Base-by-base conservation (phyloP, 2,888 invertebrate genomes). In the Drosophila bunnanda region DNA sequence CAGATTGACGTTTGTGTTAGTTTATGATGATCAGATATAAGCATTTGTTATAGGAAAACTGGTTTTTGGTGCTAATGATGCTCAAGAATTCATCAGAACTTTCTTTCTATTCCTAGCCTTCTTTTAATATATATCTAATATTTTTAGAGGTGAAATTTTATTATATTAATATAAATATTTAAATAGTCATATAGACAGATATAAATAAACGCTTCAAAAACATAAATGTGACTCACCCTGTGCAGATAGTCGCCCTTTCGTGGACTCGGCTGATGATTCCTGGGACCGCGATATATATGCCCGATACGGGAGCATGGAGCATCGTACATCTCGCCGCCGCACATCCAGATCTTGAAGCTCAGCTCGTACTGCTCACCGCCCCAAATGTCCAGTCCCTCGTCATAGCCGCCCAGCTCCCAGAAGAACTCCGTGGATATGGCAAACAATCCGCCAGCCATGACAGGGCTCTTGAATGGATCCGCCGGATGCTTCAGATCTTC, bases 341-440 rank as follows among this genome's bases (percentile, higher is more conserved):
- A 98, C 93, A 98, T 98, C 98, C 98, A 98, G 73, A 98, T 96
- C 94, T 99, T 99, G 90, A 99, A 99, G 73, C 98, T 98, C 15
- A 99, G 93, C 90, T 99, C 99, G 89, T 99, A 99, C 92, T 99
- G 99, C 91, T 99, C 99, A 1, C 99, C 99, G 36, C 99, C 99
- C 99, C 99, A 99, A 80, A 99, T 98, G 89, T 98, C 98, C 2
- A 98, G 93, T 0, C 97, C 98, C 75, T 96, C 96, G 89, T 98
- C 98, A 89, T 98, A 98, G 0, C 99, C 99, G 8, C 98, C 99
- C 39, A 99, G 93, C 92, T 98, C 98, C 98, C 98, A 98, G 93
- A 99, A 99, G 93, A 97, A 99, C 80, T 95, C 95, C 0, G 95
- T 93, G 64, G 96, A 96, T 65, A 99, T 99, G 4, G 99, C 99